Evolutionary conservation across 2,888 invertebrate genomes (phyloP), one percentile per base, ranked within the genome.

Genomic region (Bugula neritina): DNA sequence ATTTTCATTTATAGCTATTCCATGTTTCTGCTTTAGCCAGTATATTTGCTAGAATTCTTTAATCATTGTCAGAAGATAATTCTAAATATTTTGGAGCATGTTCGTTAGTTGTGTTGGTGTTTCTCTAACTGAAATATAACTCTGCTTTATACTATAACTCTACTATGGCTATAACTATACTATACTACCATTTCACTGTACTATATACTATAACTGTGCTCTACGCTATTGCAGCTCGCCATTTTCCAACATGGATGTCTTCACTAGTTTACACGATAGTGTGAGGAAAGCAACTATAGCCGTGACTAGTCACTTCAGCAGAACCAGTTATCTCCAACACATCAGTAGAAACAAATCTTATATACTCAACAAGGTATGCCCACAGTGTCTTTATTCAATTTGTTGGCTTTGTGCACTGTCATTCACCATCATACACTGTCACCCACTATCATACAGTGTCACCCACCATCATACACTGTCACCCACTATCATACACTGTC

Each of bases 141-240:
- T n/a, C n/a, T n/a, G n/a, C n/a, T n/a, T n/a, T n/a, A n/a, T n/a
- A n/a, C n/a, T n/a, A n/a, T n/a, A n/a, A n/a, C n/a, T n/a, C n/a
- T n/a, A n/a, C n/a, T n/a, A n/a, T n/a, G n/a, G n/a, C n/a, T n/a
- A n/a, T n/a, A n/a, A n/a, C n/a, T n/a, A n/a, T n/a, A n/a, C n/a
- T n/a, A n/a, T n/a, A n/a, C n/a, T n/a, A n/a, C n/a, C n/a, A n/a
- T n/a, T n/a, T n/a, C n/a, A n/a, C n/a, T n/a, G n/a, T n/a, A n/a
- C n/a, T n/a, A n/a, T n/a, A n/a, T n/a, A n/a, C n/a, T n/a, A n/a
- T n/a, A n/a, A n/a, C n/a, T n/a, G n/a, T n/a, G n/a, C n/a, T n/a
- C n/a, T n/a, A n/a, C n/a, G n/a, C n/a, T 43, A 43, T 71, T 71
- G 52, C 29, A 74, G 63, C 31, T 5, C 25, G 3, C 63, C 63